A percentile compares a stretch with the other conserved stretches of the same genome.
Conservation (phyloP, 2,888 invertebrate species). For the Hirtodrosophila histrioides region DNA sequence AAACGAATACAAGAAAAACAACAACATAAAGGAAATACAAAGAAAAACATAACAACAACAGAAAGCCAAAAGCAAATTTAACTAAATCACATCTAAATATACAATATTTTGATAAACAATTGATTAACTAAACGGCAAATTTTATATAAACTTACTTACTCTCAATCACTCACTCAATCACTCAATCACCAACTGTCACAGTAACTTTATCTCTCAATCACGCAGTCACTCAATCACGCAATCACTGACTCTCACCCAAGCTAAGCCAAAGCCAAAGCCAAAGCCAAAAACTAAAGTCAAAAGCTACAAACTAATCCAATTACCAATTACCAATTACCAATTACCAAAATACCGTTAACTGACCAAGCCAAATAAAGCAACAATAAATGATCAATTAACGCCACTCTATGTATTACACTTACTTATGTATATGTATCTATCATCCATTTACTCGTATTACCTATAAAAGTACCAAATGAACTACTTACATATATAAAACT, state of each 20-base stretch:
- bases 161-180: conserved; percentile 63
- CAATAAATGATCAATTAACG: conserved; percentile 52
- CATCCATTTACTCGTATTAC: conserved; percentile 16
- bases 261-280: conserved; percentile 36
- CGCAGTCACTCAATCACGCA: conserved; percentile 63
- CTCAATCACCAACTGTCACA: conserved; percentile 61
- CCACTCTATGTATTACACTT: conserved; percentile 58
- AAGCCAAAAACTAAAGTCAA: conserved; percentile 22
- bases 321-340: conserved; percentile 9
- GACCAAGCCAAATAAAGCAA: conserved; percentile 65
- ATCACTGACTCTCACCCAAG: conserved; percentile 61
- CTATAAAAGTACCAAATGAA: conserved; percentile 25
- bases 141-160: conserved; percentile 55
- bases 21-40: conserved; percentile 9
- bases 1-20: conserved; percentile 5
- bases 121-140: conserved; percentile 47
- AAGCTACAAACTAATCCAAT: conserved; percentile 35
- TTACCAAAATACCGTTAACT: conserved; percentile 35
- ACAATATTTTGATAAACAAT: conserved; percentile 38
- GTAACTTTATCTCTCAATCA: conserved; percentile 50
- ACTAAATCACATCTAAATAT: conserved; percentile 28
- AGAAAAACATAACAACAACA: conserved; percentile 5
- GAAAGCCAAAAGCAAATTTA: conserved; percentile 35
- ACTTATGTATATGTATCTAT: conserved; percentile 59
- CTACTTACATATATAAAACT: conserved; percentile 26